These are phyloP conservation scores for Syrrhaptes paradoxus DNA, from an alignment of 2,113 vertebrate genomes.

Conservation along the genomic window DNA sequence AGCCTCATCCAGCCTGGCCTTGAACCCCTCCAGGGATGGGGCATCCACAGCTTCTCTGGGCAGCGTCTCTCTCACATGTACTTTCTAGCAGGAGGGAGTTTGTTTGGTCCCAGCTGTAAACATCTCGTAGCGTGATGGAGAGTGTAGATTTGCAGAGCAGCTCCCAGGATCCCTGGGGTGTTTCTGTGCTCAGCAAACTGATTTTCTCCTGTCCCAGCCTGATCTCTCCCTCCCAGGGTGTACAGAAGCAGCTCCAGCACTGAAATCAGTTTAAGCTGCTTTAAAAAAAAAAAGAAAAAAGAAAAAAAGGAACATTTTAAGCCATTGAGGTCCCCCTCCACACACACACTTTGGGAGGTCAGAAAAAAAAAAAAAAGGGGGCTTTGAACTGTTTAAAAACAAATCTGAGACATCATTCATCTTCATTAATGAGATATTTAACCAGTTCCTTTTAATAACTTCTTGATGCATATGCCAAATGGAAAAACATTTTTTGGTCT, in stretches of 20 bases:
- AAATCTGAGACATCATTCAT: conserved; percentile 40
- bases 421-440: conserved; percentile 66
- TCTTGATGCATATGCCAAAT: conserved; percentile 40
- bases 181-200: not conserved
- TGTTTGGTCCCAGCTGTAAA: not conserved
- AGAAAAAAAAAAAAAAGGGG: not conserved
- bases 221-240: not conserved
- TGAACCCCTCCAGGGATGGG: too few species aligned
- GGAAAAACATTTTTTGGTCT: not conserved
- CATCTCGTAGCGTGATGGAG: not conserved
- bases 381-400: conserved; percentile 54
- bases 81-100: not conserved
- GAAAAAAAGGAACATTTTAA: not conserved
- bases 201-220: not conserved
- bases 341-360: conserved; percentile 53
- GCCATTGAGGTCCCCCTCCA: conserved; percentile 1
- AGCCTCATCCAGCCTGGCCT: too few species aligned
- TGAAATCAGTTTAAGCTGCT: conserved; percentile 40
- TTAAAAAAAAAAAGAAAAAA: not conserved
- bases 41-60: too few species aligned
- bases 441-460: conserved; percentile 39
- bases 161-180: not conserved
- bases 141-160: not conserved
- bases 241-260: not conserved
- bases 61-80: not conserved